These are phyloP conservation scores for Cnemophilus loriae DNA, from an alignment of 2,113 vertebrate genomes.

Conservation along the genomic window DNA sequence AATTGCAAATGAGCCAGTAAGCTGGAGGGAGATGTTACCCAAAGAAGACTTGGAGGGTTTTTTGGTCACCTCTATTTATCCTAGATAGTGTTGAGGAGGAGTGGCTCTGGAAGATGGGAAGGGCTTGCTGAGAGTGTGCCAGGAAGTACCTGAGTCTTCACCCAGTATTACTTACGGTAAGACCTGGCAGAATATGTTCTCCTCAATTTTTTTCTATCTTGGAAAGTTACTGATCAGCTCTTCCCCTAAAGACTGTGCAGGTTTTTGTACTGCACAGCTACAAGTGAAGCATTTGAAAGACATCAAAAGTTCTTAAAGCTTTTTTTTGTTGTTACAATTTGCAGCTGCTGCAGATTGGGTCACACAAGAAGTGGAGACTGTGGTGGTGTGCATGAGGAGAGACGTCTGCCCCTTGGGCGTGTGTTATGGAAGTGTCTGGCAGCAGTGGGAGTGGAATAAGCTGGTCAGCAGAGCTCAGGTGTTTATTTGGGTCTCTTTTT, in stretches of 20 bases:
- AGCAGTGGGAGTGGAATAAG: not conserved
- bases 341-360: not conserved
- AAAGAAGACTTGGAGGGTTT: not conserved
- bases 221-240: not conserved
- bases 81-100: not conserved
- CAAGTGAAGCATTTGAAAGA: not conserved
- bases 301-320: not conserved
- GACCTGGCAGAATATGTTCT: not conserved
- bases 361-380: not conserved
- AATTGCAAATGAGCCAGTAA: not conserved
- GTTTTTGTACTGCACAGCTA: not conserved
- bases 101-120: not conserved
- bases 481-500: not conserved
- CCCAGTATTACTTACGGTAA: fast-evolving
- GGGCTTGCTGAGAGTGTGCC: not conserved
- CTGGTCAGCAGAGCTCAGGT: not conserved
- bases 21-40: not conserved
- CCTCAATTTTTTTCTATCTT: not conserved
- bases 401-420: fast-evolving
- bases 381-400: not conserved
- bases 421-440: not conserved
- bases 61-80: not conserved
- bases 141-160: not conserved
- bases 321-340: not conserved
- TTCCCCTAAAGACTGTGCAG: not conserved